Percentiles rank a stretch among this genome's conserved stretches.
Evolutionary conservation across 2,888 invertebrate species (phyloP).

Genomic region (Dugesia japonica): DNA sequence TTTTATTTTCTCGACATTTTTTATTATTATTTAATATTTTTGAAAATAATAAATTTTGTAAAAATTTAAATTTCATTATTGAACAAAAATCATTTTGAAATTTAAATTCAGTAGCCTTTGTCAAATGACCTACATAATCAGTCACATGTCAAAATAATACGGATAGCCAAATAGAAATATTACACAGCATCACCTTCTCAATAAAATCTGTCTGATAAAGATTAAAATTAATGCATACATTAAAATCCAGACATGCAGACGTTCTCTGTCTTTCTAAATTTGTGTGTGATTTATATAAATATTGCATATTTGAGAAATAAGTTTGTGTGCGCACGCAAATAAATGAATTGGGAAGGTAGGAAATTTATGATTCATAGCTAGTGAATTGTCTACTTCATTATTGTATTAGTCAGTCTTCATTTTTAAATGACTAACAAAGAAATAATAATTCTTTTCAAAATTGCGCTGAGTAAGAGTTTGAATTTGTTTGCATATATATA

Average conservation of each 20-base stretch:
- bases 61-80: neutral
- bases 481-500: slow-evolving; percentile 15
- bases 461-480: slow-evolving; percentile 13
- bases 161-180: neutral
- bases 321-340: neutral
- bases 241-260: slow-evolving; percentile 5
- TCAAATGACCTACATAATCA: slow-evolving; percentile 20
- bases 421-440: slow-evolving; percentile 14
- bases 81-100: neutral
- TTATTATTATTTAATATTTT: neutral
- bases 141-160: slow-evolving; percentile 8
- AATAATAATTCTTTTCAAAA: neutral
- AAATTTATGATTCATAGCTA: slow-evolving; percentile 2
- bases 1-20: too few species aligned
- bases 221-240: neutral
- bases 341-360: neutral
- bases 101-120: neutral
- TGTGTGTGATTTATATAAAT: neutral
- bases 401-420: slow-evolving; percentile 20
- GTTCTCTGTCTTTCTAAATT: neutral
- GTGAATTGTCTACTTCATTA: slow-evolving; percentile 14
- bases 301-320: slow-evolving; percentile 1
- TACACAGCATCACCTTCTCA: neutral
- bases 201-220: slow-evolving; percentile 13
- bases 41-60: neutral